Evolutionary conservation across 2,113 vertebrate species (phyloP).

Genomic region (Mola mola): DNA sequence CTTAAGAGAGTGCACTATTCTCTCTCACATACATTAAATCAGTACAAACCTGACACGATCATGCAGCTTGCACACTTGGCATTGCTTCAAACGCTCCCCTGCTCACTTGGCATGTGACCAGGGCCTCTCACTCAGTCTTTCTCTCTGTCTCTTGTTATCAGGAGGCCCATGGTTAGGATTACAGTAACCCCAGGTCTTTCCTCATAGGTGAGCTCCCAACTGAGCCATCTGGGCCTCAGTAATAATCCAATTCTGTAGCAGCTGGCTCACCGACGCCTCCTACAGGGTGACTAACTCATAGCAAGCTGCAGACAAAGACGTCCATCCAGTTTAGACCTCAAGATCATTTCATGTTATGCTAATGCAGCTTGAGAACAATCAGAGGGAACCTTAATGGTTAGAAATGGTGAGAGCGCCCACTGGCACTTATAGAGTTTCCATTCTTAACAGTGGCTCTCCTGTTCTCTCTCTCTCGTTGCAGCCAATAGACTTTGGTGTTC

Average conservation of each 20-base stretch:
- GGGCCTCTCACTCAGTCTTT: slow-evolving; percentile 56
- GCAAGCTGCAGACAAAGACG: slow-evolving; percentile 38
- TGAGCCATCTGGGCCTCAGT: slow-evolving; percentile 73
- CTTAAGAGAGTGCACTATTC: slow-evolving; percentile 51
- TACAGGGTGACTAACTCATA: slow-evolving; percentile 29
- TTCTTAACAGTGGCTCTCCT: slow-evolving; percentile 9
- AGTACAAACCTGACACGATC: slow-evolving; percentile 34
- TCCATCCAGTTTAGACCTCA: not conserved
- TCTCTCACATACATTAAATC: slow-evolving; percentile 48
- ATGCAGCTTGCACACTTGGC: slow-evolving; percentile 69
- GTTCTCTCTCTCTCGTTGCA: slow-evolving; percentile 29
- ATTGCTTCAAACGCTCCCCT: slow-evolving; percentile 37
- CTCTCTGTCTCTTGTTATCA: slow-evolving; percentile 60
- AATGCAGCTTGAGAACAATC: not conserved
- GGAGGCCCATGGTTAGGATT: slow-evolving; percentile 72
- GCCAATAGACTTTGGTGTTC: slow-evolving; percentile 38
- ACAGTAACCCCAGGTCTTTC: slow-evolving; percentile 73
- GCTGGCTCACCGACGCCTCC: slow-evolving; percentile 38
- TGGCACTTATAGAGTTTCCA: slow-evolving; percentile 23
- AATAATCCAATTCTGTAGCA: slow-evolving; percentile 40
- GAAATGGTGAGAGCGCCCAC: slow-evolving; percentile 5
- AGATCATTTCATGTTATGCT: not conserved
- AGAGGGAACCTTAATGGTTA: no score
- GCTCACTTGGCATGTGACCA: slow-evolving; percentile 68
- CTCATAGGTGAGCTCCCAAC: slow-evolving; percentile 70